phyloP scores from a whole-genome alignment of 2,797 vertebrate genomes.

The Cephalopachus bancanus region DNA sequence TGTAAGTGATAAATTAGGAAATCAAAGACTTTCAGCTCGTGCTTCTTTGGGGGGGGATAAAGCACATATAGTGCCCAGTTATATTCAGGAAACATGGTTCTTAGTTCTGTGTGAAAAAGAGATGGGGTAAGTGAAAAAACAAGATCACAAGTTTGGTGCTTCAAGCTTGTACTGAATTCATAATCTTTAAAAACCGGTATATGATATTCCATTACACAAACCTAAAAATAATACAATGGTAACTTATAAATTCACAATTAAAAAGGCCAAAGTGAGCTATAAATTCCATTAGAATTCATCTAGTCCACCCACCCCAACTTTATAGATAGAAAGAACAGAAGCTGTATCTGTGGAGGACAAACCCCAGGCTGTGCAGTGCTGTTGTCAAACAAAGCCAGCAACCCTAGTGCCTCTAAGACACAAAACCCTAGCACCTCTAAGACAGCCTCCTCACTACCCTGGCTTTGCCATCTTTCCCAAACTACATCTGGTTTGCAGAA shows the following conservation, averaged over 20 bases:
- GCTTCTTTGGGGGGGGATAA: not conserved
- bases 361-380: rapidly evolving
- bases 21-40: not conserved
- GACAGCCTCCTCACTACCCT: not conserved
- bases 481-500: conserved; percentile 69
- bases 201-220: conserved; percentile 23
- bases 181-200: conserved; percentile 28
- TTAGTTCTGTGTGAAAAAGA: not conserved
- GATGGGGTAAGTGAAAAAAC: not conserved
- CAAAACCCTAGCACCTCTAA: not conserved
- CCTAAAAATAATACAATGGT: not conserved
- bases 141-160: not conserved
- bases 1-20: not conserved
- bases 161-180: conserved; percentile 25
- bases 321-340: not conserved
- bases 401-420: too few species aligned
- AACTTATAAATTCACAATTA: not conserved
- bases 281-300: not conserved
- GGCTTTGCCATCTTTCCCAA: conserved; percentile 62
- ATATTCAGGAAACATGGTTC: not conserved
- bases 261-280: conserved; percentile 38
- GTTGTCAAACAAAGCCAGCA: not conserved
- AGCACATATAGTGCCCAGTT: not conserved
- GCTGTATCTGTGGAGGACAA: not conserved
- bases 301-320: not conserved